A percentile compares a stretch with the other conserved stretches of the same genome.
These are phyloP conservation scores for Apodemus speciosus DNA, from an alignment of 2,113 vertebrate genomes.

Conservation along the genomic window DNA sequence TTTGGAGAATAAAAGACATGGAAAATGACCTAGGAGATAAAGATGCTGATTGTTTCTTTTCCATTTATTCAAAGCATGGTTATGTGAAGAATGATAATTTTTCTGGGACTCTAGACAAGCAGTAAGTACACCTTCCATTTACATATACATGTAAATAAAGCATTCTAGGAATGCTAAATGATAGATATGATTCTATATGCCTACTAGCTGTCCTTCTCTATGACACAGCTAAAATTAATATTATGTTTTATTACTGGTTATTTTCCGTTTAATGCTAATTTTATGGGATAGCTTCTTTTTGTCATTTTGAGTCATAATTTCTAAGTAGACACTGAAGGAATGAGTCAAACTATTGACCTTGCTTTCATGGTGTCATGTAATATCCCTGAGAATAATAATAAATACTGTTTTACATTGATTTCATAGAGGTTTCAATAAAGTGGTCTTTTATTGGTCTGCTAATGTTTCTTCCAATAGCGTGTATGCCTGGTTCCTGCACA, in stretches of 20 bases:
- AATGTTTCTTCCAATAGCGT: too few species aligned
- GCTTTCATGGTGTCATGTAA: too few species aligned
- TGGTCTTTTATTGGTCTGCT: too few species aligned
- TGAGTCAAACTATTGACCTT: background rate
- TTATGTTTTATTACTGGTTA: background rate
- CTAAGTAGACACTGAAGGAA: background rate
- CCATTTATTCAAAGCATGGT: background rate
- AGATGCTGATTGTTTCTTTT: background rate
- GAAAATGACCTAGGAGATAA: background rate
- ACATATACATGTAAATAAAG: background rate
- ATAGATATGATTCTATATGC: background rate
- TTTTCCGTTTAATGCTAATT: background rate
- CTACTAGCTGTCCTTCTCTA: background rate
- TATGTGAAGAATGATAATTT: background rate
- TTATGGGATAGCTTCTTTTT: background rate
- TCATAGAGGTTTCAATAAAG: too few species aligned
- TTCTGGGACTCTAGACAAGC: background rate
- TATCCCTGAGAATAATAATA: too few species aligned
- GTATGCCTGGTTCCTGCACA: too few species aligned
- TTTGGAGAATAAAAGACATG: background rate
- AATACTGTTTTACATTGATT: too few species aligned
- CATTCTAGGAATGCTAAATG: background rate
- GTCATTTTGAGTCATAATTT: background rate
- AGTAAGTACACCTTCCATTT: background rate
- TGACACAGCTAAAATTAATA: background rate